A percentile compares a stretch with the other conserved stretches of the same genome.
Conservation (phyloP, 1,140 invertebrate species). For the Drosophila insularis region DNA sequence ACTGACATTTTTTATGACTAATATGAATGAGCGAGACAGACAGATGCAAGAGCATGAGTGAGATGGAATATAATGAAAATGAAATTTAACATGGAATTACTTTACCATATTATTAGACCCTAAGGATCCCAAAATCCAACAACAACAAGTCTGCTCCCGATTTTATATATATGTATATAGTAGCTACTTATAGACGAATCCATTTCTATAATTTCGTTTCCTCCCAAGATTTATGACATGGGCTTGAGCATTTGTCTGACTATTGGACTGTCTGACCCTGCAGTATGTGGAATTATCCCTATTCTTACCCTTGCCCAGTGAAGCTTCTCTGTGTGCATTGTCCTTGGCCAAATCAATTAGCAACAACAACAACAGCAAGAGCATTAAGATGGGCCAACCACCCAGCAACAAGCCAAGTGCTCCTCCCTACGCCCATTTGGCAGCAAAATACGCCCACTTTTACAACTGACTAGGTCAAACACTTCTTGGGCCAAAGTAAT, state of each 20-base stretch:
- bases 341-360: conserved; percentile 10
- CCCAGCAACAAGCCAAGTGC: background rate
- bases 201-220: background rate
- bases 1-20: conserved; percentile 51
- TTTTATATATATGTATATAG: no score
- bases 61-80: background rate
- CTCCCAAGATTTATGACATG: background rate
- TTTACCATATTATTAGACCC: background rate
- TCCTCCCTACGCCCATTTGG: conserved; percentile 5
- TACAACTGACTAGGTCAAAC: conserved; percentile 9
- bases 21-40: background rate
- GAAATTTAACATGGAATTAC: background rate
- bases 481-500: conserved; percentile 4
- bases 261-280: background rate
- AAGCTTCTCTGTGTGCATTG: background rate
- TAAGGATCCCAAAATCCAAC: background rate
- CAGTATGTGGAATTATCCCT: background rate
- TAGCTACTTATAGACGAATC: background rate
- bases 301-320: background rate
- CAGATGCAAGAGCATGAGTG: background rate
- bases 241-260: background rate
- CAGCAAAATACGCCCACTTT: conserved; percentile 3
- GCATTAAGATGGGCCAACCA: background rate
- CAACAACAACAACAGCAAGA: background rate
- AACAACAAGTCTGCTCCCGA: background rate